Percentiles rank a stretch among this genome's conserved stretches.
Conservation (phyloP, 2,888 invertebrate species). For the Gymnosoma rotundatum region DNA sequence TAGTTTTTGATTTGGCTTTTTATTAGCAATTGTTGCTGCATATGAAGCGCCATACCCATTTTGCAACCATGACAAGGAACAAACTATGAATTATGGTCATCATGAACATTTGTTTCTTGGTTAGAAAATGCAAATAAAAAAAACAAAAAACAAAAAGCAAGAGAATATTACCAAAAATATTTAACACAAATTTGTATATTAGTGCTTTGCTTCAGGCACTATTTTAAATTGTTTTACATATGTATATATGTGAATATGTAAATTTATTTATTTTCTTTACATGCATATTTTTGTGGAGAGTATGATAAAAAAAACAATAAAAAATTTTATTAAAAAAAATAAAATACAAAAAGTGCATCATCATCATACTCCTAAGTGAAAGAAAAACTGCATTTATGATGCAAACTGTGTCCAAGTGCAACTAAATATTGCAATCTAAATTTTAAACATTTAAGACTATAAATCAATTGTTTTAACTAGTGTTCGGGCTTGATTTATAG, state of each 20-base stretch:
- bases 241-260: no score
- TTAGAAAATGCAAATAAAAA: no score
- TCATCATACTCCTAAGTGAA: not conserved
- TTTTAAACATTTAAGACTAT: slow-evolving; percentile 43
- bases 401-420: not conserved
- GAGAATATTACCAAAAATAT: slow-evolving; percentile 22
- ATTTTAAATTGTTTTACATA: slow-evolving; percentile 22
- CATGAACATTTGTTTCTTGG: not conserved
- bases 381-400: not conserved
- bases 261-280: not conserved
- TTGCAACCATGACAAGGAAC: slow-evolving; percentile 11
- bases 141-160: no score
- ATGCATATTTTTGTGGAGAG: not conserved
- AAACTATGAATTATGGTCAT: slow-evolving; percentile 39
- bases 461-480: slow-evolving; percentile 48
- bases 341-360: not conserved
- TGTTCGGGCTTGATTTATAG: slow-evolving; percentile 49
- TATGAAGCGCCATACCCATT: not conserved
- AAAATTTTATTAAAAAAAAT: not conserved
- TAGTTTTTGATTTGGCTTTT: not conserved
- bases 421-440: slow-evolving; percentile 45
- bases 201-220: slow-evolving; percentile 49
- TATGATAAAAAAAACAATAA: not conserved
- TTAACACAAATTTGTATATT: slow-evolving; percentile 31
- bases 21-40: slow-evolving; percentile 3